Conservation (phyloP, 1,140 invertebrate species). For the Ladona fulva region DNA sequence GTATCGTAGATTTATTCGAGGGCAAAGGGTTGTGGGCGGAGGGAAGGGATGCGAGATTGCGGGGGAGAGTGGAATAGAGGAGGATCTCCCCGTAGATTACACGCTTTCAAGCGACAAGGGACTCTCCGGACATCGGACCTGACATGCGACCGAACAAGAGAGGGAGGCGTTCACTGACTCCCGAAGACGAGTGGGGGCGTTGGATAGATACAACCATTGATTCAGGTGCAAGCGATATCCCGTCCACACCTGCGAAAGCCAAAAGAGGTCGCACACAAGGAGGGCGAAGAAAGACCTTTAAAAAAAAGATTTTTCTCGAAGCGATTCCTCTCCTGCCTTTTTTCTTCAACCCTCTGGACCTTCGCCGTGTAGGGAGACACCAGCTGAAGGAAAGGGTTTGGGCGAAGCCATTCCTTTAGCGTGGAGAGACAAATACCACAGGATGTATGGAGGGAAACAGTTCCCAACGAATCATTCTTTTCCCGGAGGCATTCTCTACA, state of each 20-base stretch:
- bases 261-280: neutral
- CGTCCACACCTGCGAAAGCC: neutral
- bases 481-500: too few species aligned
- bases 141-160: neutral
- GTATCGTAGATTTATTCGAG: neutral
- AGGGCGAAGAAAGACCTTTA: neutral
- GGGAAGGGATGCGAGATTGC: neutral
- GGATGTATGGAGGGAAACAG: too few species aligned
- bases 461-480: too few species aligned
- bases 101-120: constrained; percentile 31
- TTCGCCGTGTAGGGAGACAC: too few species aligned
- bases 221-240: neutral
- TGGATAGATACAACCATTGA: neutral
- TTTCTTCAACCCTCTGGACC: too few species aligned
- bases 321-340: too few species aligned
- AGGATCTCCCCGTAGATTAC: constrained; percentile 17
- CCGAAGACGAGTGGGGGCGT: neutral
- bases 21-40: neutral
- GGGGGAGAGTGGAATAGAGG: constrained; percentile 18
- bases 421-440: too few species aligned
- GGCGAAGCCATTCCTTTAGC: too few species aligned
- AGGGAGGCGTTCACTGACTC: neutral
- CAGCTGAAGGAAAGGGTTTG: too few species aligned
- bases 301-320: too few species aligned
- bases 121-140: constrained; percentile 24